Evolutionary conservation across 2,888 invertebrate species (phyloP), one percentile per base, ranked within the genome.

Genomic region (Macrosiphum euphorbiae): DNA sequence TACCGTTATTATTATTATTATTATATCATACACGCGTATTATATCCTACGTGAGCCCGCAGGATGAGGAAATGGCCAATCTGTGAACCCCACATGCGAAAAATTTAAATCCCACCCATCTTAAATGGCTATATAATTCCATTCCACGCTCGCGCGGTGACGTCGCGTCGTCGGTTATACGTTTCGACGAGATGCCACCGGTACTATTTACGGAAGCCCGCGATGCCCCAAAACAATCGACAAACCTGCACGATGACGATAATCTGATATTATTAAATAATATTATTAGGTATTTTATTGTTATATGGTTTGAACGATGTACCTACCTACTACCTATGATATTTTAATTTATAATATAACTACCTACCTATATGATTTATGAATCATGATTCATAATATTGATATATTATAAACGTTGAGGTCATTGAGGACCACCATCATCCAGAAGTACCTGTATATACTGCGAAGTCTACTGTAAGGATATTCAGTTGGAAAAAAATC

Each of bases 1-100:
- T 35, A n/a, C 50, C 52, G 16, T 88, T 50, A 88, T 88, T 28
- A 78, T 90, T 24, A 84, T 52, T 41, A 91, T 44, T 28, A 78
- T 85, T n/a, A 85, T 91, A 55, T 87, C 20, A 85, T 50, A 50
- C 41, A 4, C 50, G 24, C 55, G 28, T 88, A 88, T 52, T 8
- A 28, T 84, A 85, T 93, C 84, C 86, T 92, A 87, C 86, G 61
- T 0, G 24, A 52, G 87, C 58, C 26, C 16, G 92, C 93, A 90
- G 93, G 86, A 94, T 94, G 93, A 94, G 93, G 93, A 94, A 94
- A 94, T 94, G 85, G 93, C 93, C 85, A 94, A 94, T 94, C 90
- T 94, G 85, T 90, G 93, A 86, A 47, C 85, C 93, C 93, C 78
- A 50, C 93, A 94, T 94, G 93, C 93, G 93, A 94, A 94, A 94